phyloP scores from a whole-genome alignment of 2,888 invertebrate genomes.

The Pachydiplax longipennis region DNA sequence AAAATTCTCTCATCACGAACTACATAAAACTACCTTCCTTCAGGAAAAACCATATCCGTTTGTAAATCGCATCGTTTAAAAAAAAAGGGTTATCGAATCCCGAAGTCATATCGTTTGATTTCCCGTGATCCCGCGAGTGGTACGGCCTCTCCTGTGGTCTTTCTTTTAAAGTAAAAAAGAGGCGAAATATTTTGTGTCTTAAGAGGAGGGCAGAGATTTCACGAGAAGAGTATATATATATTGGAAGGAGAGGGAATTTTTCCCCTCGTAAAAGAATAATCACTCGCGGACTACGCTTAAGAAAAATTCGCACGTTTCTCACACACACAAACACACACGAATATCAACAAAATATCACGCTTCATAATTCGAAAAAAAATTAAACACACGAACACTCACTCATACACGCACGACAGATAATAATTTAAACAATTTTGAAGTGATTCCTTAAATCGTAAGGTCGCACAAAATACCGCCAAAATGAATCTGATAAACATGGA shows the following conservation, averaged over 20 bases:
- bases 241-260: neutral
- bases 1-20: neutral
- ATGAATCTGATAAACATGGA: slow-evolving; percentile 95
- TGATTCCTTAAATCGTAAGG: neutral
- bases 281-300: slow-evolving; percentile 19
- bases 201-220: neutral
- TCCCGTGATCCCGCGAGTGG: neutral
- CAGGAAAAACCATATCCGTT: slow-evolving; percentile 34
- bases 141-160: neutral
- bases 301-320: neutral
- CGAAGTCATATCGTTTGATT: slow-evolving; percentile 10
- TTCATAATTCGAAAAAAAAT: neutral
- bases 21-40: neutral
- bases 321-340: neutral
- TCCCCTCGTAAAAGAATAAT: neutral
- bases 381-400: neutral
- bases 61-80: neutral
- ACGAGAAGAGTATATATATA: neutral
- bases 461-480: slow-evolving; percentile 56
- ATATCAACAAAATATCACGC: neutral
- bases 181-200: neutral
- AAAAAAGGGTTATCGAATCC: too few species aligned
- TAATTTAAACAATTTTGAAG: neutral
- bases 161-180: neutral
- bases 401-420: neutral